These are phyloP conservation scores for Agrypnia vestita DNA, from an alignment of 1,140 invertebrate genomes.

Conservation along the genomic window DNA sequence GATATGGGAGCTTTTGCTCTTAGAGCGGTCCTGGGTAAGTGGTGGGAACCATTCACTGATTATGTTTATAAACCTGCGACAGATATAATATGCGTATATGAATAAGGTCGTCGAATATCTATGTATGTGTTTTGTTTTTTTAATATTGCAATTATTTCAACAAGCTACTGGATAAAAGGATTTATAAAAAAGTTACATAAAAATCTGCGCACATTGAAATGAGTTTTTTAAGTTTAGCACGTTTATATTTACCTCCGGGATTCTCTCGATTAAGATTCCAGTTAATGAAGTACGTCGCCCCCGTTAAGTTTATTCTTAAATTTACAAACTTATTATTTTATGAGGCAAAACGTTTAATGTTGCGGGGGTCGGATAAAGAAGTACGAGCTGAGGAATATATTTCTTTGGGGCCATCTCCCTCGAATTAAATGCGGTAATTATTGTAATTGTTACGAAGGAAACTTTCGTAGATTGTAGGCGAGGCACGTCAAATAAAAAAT, in stretches of 20 bases:
- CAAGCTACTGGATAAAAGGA: too few species aligned
- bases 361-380: conserved; percentile 6
- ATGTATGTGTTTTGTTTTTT: too few species aligned
- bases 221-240: background rate
- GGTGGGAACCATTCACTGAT: too few species aligned
- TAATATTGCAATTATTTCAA: too few species aligned
- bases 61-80: too few species aligned
- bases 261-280: conserved; percentile 36
- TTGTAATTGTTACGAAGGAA: conserved; percentile 16
- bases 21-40: too few species aligned
- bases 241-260: background rate
- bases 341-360: conserved; percentile 46
- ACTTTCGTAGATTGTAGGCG: background rate
- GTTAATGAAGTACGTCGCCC: conserved; percentile 31
- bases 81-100: too few species aligned
- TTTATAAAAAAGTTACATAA: too few species aligned
- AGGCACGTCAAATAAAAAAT: background rate
- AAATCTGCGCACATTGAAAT: background rate
- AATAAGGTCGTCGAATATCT: too few species aligned
- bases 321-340: conserved; percentile 47
- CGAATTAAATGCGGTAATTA: conserved; percentile 10
- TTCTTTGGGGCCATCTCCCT: background rate
- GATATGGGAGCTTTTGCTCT: too few species aligned
- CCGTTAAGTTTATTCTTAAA: conserved; percentile 41
- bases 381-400: background rate